These are phyloP conservation scores for Antigone vipio DNA, from an alignment of 2,113 vertebrate species.

Conservation along the genomic window DNA sequence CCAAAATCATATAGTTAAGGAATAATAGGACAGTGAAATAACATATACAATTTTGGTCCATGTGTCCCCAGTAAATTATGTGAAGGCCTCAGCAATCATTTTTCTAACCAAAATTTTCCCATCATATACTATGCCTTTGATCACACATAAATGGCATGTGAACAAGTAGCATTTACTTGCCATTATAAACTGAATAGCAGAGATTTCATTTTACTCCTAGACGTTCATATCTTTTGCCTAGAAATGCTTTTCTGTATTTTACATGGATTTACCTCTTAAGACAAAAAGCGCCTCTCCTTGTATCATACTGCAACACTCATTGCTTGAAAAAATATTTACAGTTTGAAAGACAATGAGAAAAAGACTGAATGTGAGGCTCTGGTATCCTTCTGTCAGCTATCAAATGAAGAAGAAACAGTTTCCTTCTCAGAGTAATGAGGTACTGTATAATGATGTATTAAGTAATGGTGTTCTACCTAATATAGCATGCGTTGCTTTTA, in stretches of 20 bases:
- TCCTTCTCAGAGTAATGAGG: neutral
- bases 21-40: neutral
- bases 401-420: neutral
- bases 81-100: neutral
- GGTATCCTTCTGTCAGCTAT: neutral
- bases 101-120: neutral
- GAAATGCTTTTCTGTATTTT: neutral
- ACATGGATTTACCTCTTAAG: neutral
- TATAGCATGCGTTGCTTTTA: neutral
- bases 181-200: neutral
- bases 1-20: neutral
- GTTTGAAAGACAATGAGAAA: neutral
- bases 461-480: neutral
- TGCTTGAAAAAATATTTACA: neutral
- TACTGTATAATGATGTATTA: neutral
- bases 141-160: accelerated
- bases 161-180: neutral
- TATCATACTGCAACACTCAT: neutral
- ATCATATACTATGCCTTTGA: neutral
- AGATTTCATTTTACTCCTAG: neutral
- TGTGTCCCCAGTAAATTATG: neutral
- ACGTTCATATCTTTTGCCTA: neutral
- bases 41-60: neutral
- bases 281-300: neutral
- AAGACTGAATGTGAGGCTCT: neutral